These are phyloP conservation scores for Mythimna pallens DNA, from an alignment of 2,888 invertebrate genomes.

Conservation along the genomic window DNA sequence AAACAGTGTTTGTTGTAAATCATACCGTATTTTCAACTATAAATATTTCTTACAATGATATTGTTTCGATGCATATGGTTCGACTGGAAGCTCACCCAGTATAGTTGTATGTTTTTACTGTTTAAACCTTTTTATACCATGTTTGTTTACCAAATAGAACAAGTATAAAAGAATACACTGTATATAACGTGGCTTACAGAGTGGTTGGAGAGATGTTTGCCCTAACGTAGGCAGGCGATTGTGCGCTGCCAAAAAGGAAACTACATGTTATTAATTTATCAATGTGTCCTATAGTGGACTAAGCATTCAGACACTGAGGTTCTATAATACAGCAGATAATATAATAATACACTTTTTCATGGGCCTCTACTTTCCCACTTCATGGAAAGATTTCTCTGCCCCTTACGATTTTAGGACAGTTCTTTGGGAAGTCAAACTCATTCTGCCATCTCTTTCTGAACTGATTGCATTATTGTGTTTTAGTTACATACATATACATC, in stretches of 20 bases:
- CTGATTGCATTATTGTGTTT: too few species aligned
- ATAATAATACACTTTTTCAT: conserved; percentile 8
- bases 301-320: neutral
- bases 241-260: conserved; percentile 62
- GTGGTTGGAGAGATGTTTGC: conserved; percentile 58
- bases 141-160: neutral
- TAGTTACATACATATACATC: too few species aligned
- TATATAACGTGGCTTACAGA: conserved; percentile 54
- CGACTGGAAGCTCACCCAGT: too few species aligned
- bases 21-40: too few species aligned
- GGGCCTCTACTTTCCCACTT: neutral
- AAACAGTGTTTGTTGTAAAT: neutral
- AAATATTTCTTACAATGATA: too few species aligned
- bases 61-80: too few species aligned
- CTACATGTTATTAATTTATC: conserved; percentile 49
- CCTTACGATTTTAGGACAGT: too few species aligned
- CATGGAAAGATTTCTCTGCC: neutral
- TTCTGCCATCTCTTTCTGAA: neutral
- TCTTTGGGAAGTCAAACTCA: neutral
- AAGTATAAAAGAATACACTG: conserved; percentile 7
- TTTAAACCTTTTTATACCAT: too few species aligned
- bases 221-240: conserved; percentile 60
- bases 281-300: conserved; percentile 14
- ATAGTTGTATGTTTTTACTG: too few species aligned
- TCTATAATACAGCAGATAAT: neutral